These are phyloP conservation scores for Phyllopteryx taeniolatus DNA, from an alignment of 2,113 vertebrate genomes.

Conservation along the genomic window DNA sequence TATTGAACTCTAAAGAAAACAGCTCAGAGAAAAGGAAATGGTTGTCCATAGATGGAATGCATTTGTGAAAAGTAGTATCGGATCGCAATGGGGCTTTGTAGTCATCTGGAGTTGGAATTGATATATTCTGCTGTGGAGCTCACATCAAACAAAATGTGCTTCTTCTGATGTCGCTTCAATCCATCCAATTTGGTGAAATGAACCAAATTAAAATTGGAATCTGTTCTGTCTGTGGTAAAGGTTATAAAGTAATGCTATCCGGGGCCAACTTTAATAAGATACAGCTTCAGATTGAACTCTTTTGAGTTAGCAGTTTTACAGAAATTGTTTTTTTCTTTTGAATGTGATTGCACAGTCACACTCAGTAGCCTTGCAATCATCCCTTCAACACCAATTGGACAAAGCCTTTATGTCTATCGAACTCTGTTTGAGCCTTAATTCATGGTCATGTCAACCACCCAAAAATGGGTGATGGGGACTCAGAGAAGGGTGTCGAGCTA, in stretches of 20 bases:
- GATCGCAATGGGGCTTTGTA: constrained; percentile 29
- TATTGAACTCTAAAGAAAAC: not conserved
- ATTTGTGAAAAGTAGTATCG: constrained; percentile 16
- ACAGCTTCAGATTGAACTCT: constrained; percentile 24
- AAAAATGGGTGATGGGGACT: constrained; percentile 43
- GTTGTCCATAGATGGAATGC: constrained; percentile 10
- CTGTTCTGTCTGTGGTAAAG: constrained; percentile 6
- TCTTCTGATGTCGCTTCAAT: constrained; percentile 28
- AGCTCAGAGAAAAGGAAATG: not conserved
- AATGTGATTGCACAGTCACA: constrained; percentile 46
- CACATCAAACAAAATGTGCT: not conserved
- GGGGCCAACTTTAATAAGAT: constrained; percentile 16
- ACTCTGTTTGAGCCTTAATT: constrained; percentile 57
- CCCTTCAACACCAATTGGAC: constrained; percentile 45
- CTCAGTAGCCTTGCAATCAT: constrained; percentile 48
- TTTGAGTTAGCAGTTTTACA: constrained; percentile 23
- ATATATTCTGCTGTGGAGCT: constrained; percentile 31
- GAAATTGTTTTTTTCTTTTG: constrained; percentile 35
- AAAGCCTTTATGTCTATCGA: constrained; percentile 44
- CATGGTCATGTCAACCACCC: constrained; percentile 58
- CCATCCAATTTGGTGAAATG: constrained; percentile 5
- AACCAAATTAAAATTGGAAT: constrained; percentile 4
- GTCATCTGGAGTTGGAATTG: constrained; percentile 17
- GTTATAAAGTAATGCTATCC: constrained; percentile 19
- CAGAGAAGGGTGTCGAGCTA: constrained; percentile 7